Evolutionary conservation across 2,797 vertebrate genomes (phyloP).

Genomic region (Bovichtus diacanthus): DNA sequence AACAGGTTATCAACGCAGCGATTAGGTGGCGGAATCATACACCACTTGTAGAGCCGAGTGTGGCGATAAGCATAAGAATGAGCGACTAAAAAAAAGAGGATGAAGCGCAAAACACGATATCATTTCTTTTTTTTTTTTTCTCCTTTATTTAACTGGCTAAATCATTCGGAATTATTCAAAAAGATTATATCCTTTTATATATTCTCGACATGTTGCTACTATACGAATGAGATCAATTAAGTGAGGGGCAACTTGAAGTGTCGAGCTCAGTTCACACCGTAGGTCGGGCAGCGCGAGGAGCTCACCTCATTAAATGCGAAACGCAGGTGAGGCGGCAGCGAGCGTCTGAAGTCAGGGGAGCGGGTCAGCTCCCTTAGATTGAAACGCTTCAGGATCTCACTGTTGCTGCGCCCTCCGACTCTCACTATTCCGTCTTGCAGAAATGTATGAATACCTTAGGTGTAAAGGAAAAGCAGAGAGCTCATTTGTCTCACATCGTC

Average conservation of each 20-base stretch:
- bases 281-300: neutral
- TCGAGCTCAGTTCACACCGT: neutral
- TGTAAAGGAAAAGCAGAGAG: conserved; percentile 9
- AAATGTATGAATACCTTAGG: conserved; percentile 89
- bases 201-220: neutral
- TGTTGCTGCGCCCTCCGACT: conserved; percentile 93
- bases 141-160: neutral
- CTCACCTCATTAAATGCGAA: conserved; percentile 84
- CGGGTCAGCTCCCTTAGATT: conserved; percentile 87
- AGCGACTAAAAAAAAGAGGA: neutral
- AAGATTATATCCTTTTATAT: neutral
- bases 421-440: conserved; percentile 87
- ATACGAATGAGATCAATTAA: neutral
- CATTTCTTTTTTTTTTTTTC: no score
- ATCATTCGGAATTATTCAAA: neutral
- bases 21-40: neutral
- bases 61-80: neutral
- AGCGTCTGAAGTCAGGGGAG: conserved; percentile 49
- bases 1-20: conserved; percentile 1
- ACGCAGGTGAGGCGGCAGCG: conserved; percentile 78
- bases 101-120: no score
- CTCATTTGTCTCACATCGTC: neutral
- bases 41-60: neutral
- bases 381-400: conserved; percentile 88
- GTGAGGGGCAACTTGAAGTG: conserved; percentile 2